These are phyloP conservation scores for Theristicus caerulescens DNA, from an alignment of 2,113 vertebrate genomes.

Conservation along the genomic window DNA sequence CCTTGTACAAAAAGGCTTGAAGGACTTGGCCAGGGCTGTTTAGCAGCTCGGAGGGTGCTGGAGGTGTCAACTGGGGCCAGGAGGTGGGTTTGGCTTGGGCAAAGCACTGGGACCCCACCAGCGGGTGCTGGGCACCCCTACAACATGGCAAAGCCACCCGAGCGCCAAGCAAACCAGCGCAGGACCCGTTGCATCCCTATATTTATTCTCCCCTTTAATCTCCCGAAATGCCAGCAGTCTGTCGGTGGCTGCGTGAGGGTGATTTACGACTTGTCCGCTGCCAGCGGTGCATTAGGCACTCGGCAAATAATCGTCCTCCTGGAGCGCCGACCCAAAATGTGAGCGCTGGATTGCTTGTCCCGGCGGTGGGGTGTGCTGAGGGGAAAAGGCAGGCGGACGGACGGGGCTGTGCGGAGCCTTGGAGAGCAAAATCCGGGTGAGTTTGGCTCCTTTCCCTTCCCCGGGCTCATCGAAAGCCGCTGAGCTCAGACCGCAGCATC, in stretches of 20 bases:
- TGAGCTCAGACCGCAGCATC: background rate
- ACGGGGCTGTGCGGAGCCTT: background rate
- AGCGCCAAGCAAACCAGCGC: background rate
- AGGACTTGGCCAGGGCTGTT: background rate
- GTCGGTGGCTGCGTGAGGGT: background rate
- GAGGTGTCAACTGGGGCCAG: background rate
- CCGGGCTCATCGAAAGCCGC: background rate
- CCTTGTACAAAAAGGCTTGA: background rate
- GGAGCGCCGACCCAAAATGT: background rate
- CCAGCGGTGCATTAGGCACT: background rate
- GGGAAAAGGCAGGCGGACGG: background rate
- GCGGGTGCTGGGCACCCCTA: background rate
- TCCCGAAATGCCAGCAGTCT: background rate
- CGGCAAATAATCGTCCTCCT: background rate
- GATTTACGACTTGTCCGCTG: background rate
- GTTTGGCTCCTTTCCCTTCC: background rate
- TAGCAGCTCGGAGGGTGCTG: background rate
- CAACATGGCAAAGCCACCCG: fast-evolving
- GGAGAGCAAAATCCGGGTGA: background rate
- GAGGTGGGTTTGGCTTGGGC: background rate
- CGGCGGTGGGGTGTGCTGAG: fast-evolving
- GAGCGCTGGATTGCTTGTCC: background rate
- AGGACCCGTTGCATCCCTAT: background rate
- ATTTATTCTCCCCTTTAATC: background rate
- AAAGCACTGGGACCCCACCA: background rate